Conservation (phyloP, 2,888 invertebrate species). For the Crepidodera aurea region DNA sequence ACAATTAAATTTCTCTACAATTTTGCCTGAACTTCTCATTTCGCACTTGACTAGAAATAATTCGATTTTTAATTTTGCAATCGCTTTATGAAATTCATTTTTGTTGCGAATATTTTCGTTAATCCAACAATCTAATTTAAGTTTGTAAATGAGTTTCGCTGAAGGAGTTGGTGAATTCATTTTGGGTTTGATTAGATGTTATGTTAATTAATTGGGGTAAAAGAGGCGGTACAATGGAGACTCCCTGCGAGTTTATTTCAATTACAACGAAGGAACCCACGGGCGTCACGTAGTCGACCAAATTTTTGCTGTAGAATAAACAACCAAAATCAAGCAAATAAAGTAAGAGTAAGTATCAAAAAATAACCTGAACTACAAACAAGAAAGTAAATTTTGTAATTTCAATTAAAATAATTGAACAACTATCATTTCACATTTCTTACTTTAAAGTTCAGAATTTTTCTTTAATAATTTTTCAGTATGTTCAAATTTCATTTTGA, state of each 20-base stretch:
- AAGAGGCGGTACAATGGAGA: conserved; percentile 4
- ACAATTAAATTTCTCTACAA: not conserved
- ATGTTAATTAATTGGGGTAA: conserved; percentile 19
- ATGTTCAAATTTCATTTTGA: too few species aligned
- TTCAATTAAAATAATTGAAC: too few species aligned
- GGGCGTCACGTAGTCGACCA: not conserved
- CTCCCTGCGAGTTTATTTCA: not conserved
- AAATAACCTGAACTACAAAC: too few species aligned
- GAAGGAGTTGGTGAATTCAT: conserved; percentile 13
- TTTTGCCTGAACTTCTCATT: not conserved
- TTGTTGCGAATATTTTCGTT: conserved; percentile 39
- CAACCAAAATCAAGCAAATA: too few species aligned
- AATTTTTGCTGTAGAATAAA: too few species aligned
- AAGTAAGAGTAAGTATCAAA: too few species aligned
- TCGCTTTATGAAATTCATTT: conserved; percentile 29
- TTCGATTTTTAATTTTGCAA: not conserved
- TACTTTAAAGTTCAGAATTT: too few species aligned
- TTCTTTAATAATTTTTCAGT: too few species aligned
- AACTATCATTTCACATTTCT: too few species aligned
- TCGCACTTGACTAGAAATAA: not conserved
- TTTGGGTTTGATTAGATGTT: conserved; percentile 22
- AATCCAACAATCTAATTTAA: conserved; percentile 39
- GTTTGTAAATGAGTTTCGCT: conserved; percentile 24
- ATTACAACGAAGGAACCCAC: not conserved
- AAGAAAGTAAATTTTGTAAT: too few species aligned